A percentile compares a stretch with the other conserved stretches of the same genome.
Conservation (phyloP, 2,113 vertebrate species). For the Collichthys lucidus region DNA sequence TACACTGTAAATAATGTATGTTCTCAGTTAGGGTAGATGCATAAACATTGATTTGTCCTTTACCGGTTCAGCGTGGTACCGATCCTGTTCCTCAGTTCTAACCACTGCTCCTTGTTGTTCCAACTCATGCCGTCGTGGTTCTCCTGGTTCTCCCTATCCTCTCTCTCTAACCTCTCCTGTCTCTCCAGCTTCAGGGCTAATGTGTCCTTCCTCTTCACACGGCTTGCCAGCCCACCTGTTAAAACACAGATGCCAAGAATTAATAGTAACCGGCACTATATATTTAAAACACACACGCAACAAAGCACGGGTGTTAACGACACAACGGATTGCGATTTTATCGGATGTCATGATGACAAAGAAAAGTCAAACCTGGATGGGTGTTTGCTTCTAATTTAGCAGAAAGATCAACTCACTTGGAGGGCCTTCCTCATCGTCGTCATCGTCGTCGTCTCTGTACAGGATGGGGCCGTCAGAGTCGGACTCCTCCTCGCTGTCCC, state of each 20-base stretch:
- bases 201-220: conserved; percentile 94
- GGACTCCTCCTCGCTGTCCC: conserved; percentile 85
- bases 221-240: conserved; percentile 90
- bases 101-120: conserved; percentile 93
- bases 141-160: conserved; percentile 67
- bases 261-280: no score
- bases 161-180: conserved; percentile 78
- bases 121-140: conserved; percentile 82
- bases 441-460: conserved; percentile 87
- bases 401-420: conserved; percentile 64
- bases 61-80: conserved; percentile 91
- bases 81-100: conserved; percentile 89
- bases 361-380: background rate
- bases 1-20: background rate
- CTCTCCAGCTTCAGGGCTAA: conserved; percentile 92
- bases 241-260: background rate
- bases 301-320: no score
- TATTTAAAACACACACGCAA: background rate
- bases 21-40: background rate
- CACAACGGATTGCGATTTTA: no score
- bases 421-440: conserved; percentile 87
- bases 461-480: conserved; percentile 93
- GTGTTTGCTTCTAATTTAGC: no score
- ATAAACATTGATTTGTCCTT: background rate
- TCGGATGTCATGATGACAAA: no score